These are phyloP conservation scores for Oplegnathus fasciatus DNA, from an alignment of 2,113 vertebrate species.

Conservation along the genomic window DNA sequence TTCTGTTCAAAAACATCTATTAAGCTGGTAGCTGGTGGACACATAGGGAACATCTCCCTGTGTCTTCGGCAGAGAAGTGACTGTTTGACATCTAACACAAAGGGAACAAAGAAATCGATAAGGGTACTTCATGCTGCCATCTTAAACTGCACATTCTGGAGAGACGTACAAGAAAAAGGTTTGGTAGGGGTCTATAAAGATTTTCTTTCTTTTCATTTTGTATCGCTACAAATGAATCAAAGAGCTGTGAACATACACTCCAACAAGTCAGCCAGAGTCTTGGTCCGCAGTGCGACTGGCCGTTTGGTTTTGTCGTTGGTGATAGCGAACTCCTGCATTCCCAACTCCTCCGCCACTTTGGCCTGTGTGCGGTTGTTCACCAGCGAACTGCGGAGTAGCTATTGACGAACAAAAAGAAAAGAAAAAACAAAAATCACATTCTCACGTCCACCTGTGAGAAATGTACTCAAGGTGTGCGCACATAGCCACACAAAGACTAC, in stretches of 20 bases:
- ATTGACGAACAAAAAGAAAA: conserved; percentile 38
- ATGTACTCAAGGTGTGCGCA: background rate
- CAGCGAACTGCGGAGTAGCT: conserved; percentile 96
- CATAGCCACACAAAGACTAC: background rate
- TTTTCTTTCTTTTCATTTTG: background rate
- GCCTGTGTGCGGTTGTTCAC: conserved; percentile 99
- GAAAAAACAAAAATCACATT: background rate
- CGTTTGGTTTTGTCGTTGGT: conserved; percentile 99
- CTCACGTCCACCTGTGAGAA: conserved; percentile 13
- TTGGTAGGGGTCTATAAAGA: background rate
- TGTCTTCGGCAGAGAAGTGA: conserved; percentile 35
- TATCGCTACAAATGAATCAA: background rate
- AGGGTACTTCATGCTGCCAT: conserved; percentile 22
- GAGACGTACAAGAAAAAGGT: background rate
- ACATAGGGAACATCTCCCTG: conserved; percentile 11
- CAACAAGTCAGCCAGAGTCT: conserved; percentile 95
- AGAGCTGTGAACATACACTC: conserved; percentile 89
- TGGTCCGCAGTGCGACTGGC: conserved; percentile 94
- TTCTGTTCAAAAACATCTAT: background rate
- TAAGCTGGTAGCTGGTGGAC: background rate
- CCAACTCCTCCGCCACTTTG: conserved; percentile 97
- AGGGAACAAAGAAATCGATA: conserved; percentile 57
- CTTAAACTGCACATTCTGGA: conserved; percentile 18
- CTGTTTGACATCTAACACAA: conserved; percentile 56
- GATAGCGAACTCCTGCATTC: conserved; percentile 98